Base-by-base conservation (phyloP, 2,797 vertebrate genomes). In the Pachyuromys duprasi region DNA sequence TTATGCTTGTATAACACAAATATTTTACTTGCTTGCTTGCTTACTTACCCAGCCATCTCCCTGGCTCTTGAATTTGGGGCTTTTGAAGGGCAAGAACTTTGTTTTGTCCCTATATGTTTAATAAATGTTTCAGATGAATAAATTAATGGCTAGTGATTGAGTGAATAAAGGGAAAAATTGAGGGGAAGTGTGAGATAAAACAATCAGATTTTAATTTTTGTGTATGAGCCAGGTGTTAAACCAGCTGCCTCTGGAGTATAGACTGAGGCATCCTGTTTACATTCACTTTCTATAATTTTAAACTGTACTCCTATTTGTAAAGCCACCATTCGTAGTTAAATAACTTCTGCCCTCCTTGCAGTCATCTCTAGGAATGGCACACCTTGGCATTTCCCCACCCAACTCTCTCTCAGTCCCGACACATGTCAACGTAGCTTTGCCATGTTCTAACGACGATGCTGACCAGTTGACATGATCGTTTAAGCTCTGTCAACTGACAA, bases 281-380 rank as follows among this genome's bases (percentile, higher is more conserved):
- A 89, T 62, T 78, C 9, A 62, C 12, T 22, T 62, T 57, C 70
- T 33, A 20, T 42, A 67, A 55, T 78, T 90, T 86, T 80, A 22
- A 93, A 83, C 42, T 62, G 36, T 55, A 33, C 53, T 96, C 76
- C 18, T 33, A 53, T 15, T 92, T 81, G 42, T 18, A 45, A 86
- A 93, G 86, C n/a, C 13, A 39, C 45, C 33, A 55, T 67, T 76
- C 94, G 33, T 28, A 80, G 20, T 75, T 86, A 78, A 84, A 92
- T 69, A 14, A 7, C 18, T 42, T 89, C 14, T 84, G 24, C 7
- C 17, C 62, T 33, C 1, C 39, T 94, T 72, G 5, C 49, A 55
- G 31, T 79, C 0, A 33, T 31, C 55, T 74, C 63, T 70, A 4
- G 2, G 69, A 33, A 89, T 81, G 26, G 49, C 22, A 12, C 17